phyloP scores from a whole-genome alignment of 2,888 invertebrate genomes.

The Barypeithes pellucidus region DNA sequence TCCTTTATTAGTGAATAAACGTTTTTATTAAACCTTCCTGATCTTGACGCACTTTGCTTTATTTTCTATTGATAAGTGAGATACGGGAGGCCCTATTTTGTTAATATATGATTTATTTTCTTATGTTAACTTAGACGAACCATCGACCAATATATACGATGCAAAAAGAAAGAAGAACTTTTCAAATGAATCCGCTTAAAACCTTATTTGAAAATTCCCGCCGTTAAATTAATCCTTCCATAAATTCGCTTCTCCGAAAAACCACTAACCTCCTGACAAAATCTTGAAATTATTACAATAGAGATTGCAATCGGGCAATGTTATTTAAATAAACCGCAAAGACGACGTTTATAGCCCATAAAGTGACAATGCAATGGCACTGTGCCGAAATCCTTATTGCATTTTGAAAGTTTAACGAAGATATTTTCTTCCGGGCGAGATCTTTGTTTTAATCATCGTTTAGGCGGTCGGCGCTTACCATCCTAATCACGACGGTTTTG shows the following conservation, averaged over 20 bases:
- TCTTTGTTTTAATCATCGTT: conserved; percentile 51
- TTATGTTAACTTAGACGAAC: too few species aligned
- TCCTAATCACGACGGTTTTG: conserved; percentile 42
- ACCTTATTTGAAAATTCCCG: conserved; percentile 7
- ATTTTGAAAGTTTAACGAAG: conserved; percentile 45
- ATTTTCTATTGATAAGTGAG: too few species aligned
- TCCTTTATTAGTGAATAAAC: too few species aligned
- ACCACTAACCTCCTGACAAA: conserved; percentile 23
- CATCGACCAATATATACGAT: not conserved
- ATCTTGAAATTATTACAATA: conserved; percentile 45
- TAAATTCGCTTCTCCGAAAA: conserved; percentile 14
- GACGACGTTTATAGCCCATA: conserved; percentile 50
- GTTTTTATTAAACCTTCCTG: too few species aligned
- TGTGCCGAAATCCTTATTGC: conserved; percentile 51
- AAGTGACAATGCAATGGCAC: conserved; percentile 48
- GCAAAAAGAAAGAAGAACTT: not conserved
- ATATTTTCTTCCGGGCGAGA: conserved; percentile 38
- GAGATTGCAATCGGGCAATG: conserved; percentile 47
- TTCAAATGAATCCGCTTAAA: not conserved
- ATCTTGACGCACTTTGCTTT: too few species aligned
- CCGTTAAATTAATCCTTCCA: conserved; percentile 11
- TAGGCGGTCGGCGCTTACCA: conserved; percentile 32
- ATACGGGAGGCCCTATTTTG: too few species aligned
- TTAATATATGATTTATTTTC: too few species aligned
- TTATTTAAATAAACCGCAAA: conserved; percentile 53